Evolutionary conservation across 1,140 invertebrate genomes (phyloP), one percentile per base, ranked within the genome.

Genomic region (Tribolium madens): DNA sequence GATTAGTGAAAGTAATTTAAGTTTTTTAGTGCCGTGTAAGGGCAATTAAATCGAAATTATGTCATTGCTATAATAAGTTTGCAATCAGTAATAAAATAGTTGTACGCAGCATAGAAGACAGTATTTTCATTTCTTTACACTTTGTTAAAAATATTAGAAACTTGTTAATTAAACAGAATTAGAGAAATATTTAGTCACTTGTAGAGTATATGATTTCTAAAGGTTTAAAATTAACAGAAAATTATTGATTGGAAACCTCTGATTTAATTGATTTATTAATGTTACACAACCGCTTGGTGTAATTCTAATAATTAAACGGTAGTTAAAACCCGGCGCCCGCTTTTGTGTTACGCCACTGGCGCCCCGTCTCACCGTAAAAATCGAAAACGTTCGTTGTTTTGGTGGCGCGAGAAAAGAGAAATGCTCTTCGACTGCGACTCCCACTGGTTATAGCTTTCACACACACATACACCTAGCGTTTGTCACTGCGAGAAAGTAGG

Each of bases 401-500:
- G 13, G 33, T 50, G 26, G 48, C 31, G 21, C 48, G 75, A 72
- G 77, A 81, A 79, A 80, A 80, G 80, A 81, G 80, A 82, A 82
- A 82, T 80, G 79, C 69, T 47, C 18, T 10, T 14, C 60, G 74
- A 13, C 36, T 48, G 9, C 14, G 50, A 79, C 80, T 81, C 80
- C 80, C 80, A 81, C 80, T 76, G 73, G 77, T 47, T 80, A 17
- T 42, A 75, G 79, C 81, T 82, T 82, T 80, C 79, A 79, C 77
- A 74, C 79, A 73, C 69, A 73, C 71, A 42, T 42, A 42, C 36
- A 42, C 68, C 48, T 50, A 47, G 76, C 73, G 80, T 75, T 82
- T 79, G 78, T 81, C 79, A 81, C 75, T 78, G 73, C 79, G 82
- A 80, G 82, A 83, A 84, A 83, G 81, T 84, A 84, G 82, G 83